Conservation (phyloP, 2,113 vertebrate species). For the Scophthalmus maximus region DNA sequence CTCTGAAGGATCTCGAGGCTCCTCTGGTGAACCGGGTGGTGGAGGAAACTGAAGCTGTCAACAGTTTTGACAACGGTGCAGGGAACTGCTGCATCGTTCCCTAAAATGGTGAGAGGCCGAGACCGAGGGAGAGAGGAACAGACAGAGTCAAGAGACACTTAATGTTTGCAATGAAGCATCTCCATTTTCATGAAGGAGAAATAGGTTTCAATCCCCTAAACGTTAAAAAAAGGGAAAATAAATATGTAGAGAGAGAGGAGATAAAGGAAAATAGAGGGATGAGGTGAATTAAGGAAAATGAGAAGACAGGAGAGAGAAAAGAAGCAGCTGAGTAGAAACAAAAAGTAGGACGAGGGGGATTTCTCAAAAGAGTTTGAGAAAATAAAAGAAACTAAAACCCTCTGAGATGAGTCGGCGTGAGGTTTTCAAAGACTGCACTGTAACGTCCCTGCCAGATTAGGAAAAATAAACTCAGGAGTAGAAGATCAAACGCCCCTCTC, state of each 20-base stretch:
- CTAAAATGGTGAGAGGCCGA: slow-evolving; percentile 80
- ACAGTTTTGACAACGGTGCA: slow-evolving; percentile 91
- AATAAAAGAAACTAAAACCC: background rate
- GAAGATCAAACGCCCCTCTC: slow-evolving; percentile 4
- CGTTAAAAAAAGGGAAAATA: background rate
- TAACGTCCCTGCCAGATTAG: slow-evolving; percentile 2
- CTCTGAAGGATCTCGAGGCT: slow-evolving; percentile 99
- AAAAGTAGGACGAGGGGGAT: background rate
- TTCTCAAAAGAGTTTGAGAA: too few species aligned
- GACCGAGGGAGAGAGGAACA: slow-evolving; percentile 24
- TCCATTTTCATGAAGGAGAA: background rate
- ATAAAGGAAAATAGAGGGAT: background rate
- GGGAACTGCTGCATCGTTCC: slow-evolving; percentile 90
- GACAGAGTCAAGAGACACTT: background rate
- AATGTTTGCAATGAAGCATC: background rate
- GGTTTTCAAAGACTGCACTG: background rate
- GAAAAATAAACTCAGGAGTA: slow-evolving; percentile 31
- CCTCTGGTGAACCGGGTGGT: slow-evolving; percentile 99
- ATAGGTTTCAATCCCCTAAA: background rate
- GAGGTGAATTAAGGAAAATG: too few species aligned
- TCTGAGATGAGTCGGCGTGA: background rate
- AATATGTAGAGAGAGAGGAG: background rate
- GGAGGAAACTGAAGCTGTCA: slow-evolving; percentile 99
- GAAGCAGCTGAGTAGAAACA: too few species aligned
- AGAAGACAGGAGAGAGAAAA: background rate